Base-by-base conservation (phyloP, 2,797 vertebrate species). In the Semotilus atromaculatus region DNA sequence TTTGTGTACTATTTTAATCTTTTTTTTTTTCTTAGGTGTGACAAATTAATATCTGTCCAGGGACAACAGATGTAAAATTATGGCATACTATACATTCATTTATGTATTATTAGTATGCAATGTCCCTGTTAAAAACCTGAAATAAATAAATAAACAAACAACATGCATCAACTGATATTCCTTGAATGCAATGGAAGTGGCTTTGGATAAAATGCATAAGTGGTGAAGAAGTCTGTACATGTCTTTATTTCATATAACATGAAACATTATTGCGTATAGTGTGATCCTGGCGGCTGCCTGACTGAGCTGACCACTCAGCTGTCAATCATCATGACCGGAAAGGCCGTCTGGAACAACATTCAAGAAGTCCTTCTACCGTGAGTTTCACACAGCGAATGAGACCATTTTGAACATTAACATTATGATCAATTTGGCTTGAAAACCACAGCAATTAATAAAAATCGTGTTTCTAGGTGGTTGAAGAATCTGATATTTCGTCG, bases 301-400 rank as follows among this genome's bases (percentile, higher is more conserved):
- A 97, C 99, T 89, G 98, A 99, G 87, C 29, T 99, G 90, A 99
- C 98, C 23, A 98, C 98, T 0, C 98, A 99, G 88, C 90, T 99
- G 87, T 97, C 98, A 80, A 98, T 99, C 4, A 95, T 99, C 88
- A 99, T 99, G 98, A 96, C 96, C 70, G 98, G 98, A 21, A 99
- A 98, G 89, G 98, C 99, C 89, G 93, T 99, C 89, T 99, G 96
- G 93, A 97, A 97, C 6, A 99, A 99, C 73, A 95, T 99, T 89
- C 96, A 99, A 81, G 98, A 99, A 89, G 96, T 97, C 48, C 91
- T 98, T 72, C 93, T 97, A 86, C 98, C 98, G 98, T 99, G 94
- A 95, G 98, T 98, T 83, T 14, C 26, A 21, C 38, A 48, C 40
- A 53, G n/a, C 13, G 10, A 29, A 14, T 62, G n/a, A 62, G 58